Conservation (phyloP, 2,888 invertebrate genomes). For the Cataglyphis albicans region DNA sequence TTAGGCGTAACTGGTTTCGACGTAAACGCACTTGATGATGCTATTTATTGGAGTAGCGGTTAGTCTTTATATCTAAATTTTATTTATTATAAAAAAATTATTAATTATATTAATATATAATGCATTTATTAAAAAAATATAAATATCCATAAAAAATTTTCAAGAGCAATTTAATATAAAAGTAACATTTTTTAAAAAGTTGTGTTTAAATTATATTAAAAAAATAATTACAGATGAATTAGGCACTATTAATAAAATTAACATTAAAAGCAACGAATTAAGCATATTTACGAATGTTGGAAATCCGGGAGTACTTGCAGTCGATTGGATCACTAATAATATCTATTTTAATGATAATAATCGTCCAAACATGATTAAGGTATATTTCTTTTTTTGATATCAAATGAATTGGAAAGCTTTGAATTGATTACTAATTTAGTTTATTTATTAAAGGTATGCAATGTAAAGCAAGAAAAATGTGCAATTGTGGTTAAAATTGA, state of each 20-base stretch:
- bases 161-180: neutral
- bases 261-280: conserved; percentile 83
- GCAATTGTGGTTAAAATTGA: conserved; percentile 87
- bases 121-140: neutral
- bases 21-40: conserved; percentile 85
- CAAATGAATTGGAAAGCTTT: neutral
- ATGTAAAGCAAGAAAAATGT: conserved; percentile 87
- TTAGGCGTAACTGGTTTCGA: conserved; percentile 87
- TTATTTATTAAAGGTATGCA: conserved; percentile 86
- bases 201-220: neutral
- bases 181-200: neutral
- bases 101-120: conserved; percentile 1
- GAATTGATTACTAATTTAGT: conserved; percentile 6
- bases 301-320: conserved; percentile 88
- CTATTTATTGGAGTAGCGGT: conserved; percentile 87
- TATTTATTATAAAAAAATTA: neutral
- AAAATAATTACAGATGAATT: conserved; percentile 73
- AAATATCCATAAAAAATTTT: neutral
- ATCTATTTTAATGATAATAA: conserved; percentile 89
- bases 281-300: conserved; percentile 85
- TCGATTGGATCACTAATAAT: conserved; percentile 92
- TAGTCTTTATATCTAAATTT: conserved; percentile 38
- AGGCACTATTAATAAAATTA: conserved; percentile 79
- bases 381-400: conserved; percentile 46
- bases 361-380: conserved; percentile 76